phyloP scores from a whole-genome alignment of 1,140 invertebrate genomes.

The Centruroides sculpturatus region DNA sequence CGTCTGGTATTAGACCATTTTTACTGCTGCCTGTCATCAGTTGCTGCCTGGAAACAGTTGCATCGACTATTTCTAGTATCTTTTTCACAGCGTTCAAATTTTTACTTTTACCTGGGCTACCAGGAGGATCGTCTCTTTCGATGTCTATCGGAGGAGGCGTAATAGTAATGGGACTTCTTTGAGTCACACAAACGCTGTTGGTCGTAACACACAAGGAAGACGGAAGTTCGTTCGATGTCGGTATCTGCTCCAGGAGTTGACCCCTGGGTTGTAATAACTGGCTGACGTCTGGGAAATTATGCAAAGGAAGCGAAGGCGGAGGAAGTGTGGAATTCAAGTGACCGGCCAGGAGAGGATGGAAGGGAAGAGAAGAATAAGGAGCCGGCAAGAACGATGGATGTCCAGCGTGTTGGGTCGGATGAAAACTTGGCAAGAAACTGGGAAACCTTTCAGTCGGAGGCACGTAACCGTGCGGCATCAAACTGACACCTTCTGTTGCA shows the following conservation, averaged over 20 bases:
- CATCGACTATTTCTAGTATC: slow-evolving; percentile 59
- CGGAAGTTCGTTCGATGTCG: no score
- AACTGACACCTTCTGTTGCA: slow-evolving; percentile 10
- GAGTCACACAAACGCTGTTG: no score
- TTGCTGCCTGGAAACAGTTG: slow-evolving; percentile 47
- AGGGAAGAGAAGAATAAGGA: slow-evolving; percentile 4
- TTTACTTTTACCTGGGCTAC: slow-evolving; percentile 12
- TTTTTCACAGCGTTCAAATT: slow-evolving; percentile 47
- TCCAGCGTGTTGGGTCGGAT: no score
- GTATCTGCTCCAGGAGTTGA: no score
- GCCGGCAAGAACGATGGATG: neutral
- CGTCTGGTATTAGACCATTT: slow-evolving; percentile 22
- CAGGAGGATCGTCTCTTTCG: slow-evolving; percentile 1
- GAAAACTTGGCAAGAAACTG: neutral
- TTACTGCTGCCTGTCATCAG: neutral
- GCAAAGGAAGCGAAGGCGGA: neutral
- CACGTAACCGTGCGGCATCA: slow-evolving; percentile 6
- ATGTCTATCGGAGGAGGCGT: no score
- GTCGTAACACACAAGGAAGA: no score
- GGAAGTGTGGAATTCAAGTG: neutral
- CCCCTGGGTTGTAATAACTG: slow-evolving; percentile 13
- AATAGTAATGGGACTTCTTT: no score
- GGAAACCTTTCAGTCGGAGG: slow-evolving; percentile 5
- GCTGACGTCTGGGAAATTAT: slow-evolving; percentile 10
- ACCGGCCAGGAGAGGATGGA: slow-evolving; percentile 11